phyloP scores from a whole-genome alignment of 1,140 invertebrate species.

The Drosophila triauraria region DNA sequence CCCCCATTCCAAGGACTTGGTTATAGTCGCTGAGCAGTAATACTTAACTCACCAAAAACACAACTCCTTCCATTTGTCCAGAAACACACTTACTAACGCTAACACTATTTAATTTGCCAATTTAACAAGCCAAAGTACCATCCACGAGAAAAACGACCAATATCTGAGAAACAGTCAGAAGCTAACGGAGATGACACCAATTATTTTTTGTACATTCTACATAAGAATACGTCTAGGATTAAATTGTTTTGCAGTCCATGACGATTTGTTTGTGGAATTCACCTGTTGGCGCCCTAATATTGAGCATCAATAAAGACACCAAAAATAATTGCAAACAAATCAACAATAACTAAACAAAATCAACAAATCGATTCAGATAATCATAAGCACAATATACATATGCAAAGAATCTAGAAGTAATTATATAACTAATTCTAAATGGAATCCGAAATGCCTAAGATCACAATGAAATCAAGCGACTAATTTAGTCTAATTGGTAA shows the following conservation, averaged over 20 bases:
- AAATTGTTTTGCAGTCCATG: slow-evolving; percentile 15
- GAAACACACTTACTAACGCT: slow-evolving; percentile 49
- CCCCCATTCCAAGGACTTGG: slow-evolving; percentile 6
- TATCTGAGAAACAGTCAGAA: slow-evolving; percentile 35
- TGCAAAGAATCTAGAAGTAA: slow-evolving; percentile 54
- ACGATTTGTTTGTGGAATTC: slow-evolving; percentile 2
- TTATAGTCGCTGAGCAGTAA: slow-evolving; percentile 2
- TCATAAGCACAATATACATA: slow-evolving; percentile 74
- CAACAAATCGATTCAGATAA: slow-evolving; percentile 70
- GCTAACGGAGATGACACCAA: slow-evolving; percentile 42
- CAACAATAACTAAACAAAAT: slow-evolving; percentile 34
- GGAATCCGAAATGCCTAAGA: slow-evolving; percentile 42
- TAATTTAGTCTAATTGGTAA: slow-evolving; percentile 71
- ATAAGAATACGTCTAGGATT: slow-evolving; percentile 18
- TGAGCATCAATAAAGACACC: slow-evolving; percentile 39
- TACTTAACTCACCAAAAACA: slow-evolving; percentile 32
- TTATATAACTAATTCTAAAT: slow-evolving; percentile 34
- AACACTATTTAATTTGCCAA: slow-evolving; percentile 61
- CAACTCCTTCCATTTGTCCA: slow-evolving; percentile 68
- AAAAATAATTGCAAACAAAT: slow-evolving; percentile 20
- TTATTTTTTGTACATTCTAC: slow-evolving; percentile 68
- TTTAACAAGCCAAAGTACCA: slow-evolving; percentile 70
- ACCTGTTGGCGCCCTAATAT: slow-evolving; percentile 1
- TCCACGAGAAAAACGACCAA: slow-evolving; percentile 71
- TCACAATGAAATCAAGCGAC: slow-evolving; percentile 53